Base-by-base conservation (phyloP, 2,113 vertebrate genomes). In the Apeltes quadracus region DNA sequence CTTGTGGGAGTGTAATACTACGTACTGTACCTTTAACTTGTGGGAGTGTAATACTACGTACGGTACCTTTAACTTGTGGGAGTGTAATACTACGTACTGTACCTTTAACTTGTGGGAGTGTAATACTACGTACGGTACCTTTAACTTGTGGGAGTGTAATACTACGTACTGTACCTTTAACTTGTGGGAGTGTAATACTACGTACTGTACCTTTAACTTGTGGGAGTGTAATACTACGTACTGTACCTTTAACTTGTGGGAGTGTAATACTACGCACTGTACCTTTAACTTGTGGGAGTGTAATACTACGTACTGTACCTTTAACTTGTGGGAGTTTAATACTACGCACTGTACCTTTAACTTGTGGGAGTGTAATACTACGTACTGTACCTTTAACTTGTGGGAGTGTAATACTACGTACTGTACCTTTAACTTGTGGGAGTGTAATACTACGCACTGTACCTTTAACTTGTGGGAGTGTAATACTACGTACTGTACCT, bases 111-210 rank as follows among this genome's bases (percentile, higher is more conserved):
- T 18, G 15, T 43, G 44, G 20, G 13, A 55, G 56, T 32, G 12
- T 44, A 36, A n/a, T 15, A 29, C 0, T 39, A 3, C 5, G 12
- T 50, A 7, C 10, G 32, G 43, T 68, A 94, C 94, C 93, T 94
- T 94, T 94, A 70, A 93, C 91, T 81, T 94, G 94, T n/a, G 41
- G 15, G 14, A 16, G 16, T 43, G 16, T 43, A 0, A 43, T 43
- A 41, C 39, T 15, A 41, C 39, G 7, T 7, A 38, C 10, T 9
- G 36, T 38, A 38, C 36, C 29, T 32, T 32, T 2, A 32, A 1
- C 29, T 2, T 32, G 29, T 32, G 29, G 3, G 29, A 32, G 29
- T 32, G 5, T 32, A 32, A 32, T 32, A 32, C 29, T 32, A 38
- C 10, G 15, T 46, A 20, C 18, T 20, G 44, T 46, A 46, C 44